A percentile compares a stretch with the other conserved stretches of the same genome.
Evolutionary conservation across 2,797 vertebrate genomes (phyloP).

Genomic region (Anguilla anguilla): DNA sequence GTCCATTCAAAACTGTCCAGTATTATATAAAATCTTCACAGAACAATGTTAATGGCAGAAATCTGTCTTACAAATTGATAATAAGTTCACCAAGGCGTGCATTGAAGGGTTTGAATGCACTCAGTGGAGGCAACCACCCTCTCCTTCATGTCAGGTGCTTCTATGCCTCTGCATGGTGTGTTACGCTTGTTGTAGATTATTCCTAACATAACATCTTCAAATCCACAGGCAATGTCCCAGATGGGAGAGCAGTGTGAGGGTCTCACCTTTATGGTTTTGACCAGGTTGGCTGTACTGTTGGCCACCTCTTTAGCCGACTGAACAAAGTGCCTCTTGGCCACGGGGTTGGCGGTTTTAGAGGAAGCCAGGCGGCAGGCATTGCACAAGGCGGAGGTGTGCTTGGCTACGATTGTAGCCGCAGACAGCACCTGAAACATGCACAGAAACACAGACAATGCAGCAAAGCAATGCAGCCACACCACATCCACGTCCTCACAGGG

Average conservation of each 20-base stretch:
- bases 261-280: slow-evolving; percentile 97
- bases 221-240: not conserved
- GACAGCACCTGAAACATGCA: slow-evolving; percentile 83
- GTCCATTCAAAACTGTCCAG: not conserved
- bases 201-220: not conserved
- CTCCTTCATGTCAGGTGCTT: not conserved
- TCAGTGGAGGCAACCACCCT: too few species aligned
- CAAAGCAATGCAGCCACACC: not conserved
- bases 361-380: slow-evolving; percentile 97
- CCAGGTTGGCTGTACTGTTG: slow-evolving; percentile 97
- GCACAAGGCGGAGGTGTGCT: slow-evolving; percentile 95
- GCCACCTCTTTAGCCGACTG: slow-evolving; percentile 99
- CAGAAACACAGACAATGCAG: not conserved
- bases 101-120: not conserved
- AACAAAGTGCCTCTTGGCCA: slow-evolving; percentile 96
- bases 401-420: slow-evolving; percentile 96
- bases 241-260: not conserved
- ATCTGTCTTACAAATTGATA: too few species aligned
- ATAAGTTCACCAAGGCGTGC: not conserved
- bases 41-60: not conserved
- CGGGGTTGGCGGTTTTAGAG: slow-evolving; percentile 94
- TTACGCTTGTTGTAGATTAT: not conserved
- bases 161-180: too few species aligned
- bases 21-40: not conserved
- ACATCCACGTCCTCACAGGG: not conserved